These are phyloP conservation scores for Lasioglossum calceatum DNA, from an alignment of 2,888 invertebrate species.

Conservation along the genomic window DNA sequence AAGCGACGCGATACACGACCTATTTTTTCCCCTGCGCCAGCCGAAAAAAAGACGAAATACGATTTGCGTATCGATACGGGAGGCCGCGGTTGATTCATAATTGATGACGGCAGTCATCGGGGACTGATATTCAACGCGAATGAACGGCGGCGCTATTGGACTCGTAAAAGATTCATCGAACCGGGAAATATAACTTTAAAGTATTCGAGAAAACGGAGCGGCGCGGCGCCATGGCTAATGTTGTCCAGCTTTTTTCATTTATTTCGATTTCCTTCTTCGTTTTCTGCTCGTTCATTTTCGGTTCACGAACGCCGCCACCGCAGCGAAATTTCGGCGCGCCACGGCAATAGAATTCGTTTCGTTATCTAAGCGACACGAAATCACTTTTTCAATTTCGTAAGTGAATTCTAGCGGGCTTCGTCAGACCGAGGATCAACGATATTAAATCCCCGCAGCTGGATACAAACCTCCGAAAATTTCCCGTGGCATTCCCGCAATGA, in stretches of 20 bases:
- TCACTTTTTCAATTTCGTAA: conserved; percentile 7
- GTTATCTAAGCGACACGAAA: conserved; percentile 18
- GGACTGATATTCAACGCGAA: not conserved
- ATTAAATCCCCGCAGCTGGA: conserved; percentile 23
- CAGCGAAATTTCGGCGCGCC: not conserved
- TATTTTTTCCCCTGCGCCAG: not conserved
- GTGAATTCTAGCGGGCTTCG: conserved; percentile 25
- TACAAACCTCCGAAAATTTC: conserved; percentile 21
- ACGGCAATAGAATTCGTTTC: conserved; percentile 18
- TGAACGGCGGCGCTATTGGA: not conserved
- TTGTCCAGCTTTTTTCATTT: not conserved
- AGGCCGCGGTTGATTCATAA: not conserved
- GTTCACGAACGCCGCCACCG: not conserved
- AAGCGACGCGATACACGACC: not conserved
- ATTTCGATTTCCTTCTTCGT: not conserved
- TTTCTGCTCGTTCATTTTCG: not conserved
- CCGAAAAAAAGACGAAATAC: not conserved
- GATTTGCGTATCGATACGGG: not conserved
- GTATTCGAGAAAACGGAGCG: not conserved
- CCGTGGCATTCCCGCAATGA: not conserved
- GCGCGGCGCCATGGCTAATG: not conserved
- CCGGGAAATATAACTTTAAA: not conserved
- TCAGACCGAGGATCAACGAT: conserved; percentile 12
- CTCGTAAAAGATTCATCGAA: not conserved
- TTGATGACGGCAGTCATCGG: conserved; percentile 1